Conservation (phyloP, 1,140 invertebrate genomes). For the Euborellia annulipes region DNA sequence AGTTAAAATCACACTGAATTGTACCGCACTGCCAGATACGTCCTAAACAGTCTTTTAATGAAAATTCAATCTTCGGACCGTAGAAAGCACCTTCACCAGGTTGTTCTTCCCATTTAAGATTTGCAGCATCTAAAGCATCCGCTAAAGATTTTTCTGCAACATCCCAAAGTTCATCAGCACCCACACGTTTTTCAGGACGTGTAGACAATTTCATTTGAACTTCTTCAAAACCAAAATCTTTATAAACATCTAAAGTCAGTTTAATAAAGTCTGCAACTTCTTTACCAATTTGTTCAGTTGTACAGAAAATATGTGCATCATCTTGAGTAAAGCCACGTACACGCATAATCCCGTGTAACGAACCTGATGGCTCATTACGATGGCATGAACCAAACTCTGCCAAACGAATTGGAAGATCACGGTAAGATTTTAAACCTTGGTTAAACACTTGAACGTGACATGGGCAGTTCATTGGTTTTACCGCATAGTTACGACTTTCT, state of each 20-base stretch:
- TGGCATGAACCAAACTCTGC: slow-evolving; percentile 10
- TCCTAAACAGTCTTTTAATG: slow-evolving; percentile 1
- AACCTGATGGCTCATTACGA: slow-evolving; percentile 5
- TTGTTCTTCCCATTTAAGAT: not conserved
- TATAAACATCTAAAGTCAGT: slow-evolving; percentile 4
- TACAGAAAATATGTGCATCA: slow-evolving; percentile 12
- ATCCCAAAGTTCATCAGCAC: slow-evolving; percentile 7
- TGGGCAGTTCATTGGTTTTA: slow-evolving; percentile 62
- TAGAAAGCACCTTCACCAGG: slow-evolving; percentile 7
- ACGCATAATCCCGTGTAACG: slow-evolving; percentile 8
- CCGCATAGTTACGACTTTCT: slow-evolving; percentile 48
- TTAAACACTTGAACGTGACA: slow-evolving; percentile 32
- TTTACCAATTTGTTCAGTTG: not conserved
- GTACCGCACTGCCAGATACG: not conserved
- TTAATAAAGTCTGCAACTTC: slow-evolving; percentile 6
- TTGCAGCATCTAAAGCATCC: not conserved
- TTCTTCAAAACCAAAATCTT: slow-evolving; percentile 8
- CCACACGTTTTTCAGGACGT: slow-evolving; percentile 3
- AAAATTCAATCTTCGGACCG: slow-evolving; percentile 5
- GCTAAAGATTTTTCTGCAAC: not conserved
- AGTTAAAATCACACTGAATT: slow-evolving; percentile 3
- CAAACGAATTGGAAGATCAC: slow-evolving; percentile 9
- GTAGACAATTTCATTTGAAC: slow-evolving; percentile 7
- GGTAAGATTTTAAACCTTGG: not conserved
- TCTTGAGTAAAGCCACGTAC: slow-evolving; percentile 11